Conservation (phyloP, 2,113 vertebrate species). For the Prochilodus magdalenae region DNA sequence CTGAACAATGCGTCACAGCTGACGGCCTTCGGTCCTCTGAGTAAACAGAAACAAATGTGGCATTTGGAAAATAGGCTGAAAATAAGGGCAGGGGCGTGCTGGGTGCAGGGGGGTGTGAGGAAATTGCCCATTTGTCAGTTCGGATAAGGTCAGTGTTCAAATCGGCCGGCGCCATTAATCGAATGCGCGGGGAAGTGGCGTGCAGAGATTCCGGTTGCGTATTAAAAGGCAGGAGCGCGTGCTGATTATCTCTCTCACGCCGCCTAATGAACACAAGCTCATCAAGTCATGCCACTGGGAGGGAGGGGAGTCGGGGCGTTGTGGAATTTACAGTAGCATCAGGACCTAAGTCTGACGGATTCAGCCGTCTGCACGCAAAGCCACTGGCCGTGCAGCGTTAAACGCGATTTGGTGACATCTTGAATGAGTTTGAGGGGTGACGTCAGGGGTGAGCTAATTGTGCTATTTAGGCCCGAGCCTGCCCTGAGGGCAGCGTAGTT, state of each 20-base stretch:
- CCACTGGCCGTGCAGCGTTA: background rate
- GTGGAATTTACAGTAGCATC: background rate
- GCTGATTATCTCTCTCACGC: background rate
- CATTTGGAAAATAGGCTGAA: constrained; percentile 47
- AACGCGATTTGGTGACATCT: constrained; percentile 8
- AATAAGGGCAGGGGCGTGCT: constrained; percentile 60
- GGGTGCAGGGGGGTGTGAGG: constrained; percentile 58
- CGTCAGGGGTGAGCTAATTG: constrained; percentile 34
- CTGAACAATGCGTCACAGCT: constrained; percentile 37
- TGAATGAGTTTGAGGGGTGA: constrained; percentile 22
- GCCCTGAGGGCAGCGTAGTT: constrained; percentile 22
- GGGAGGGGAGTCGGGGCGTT: too few species aligned
- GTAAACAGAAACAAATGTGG: constrained; percentile 39
- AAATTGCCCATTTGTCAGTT: constrained; percentile 74
- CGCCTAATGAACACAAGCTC: background rate
- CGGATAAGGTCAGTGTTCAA: constrained; percentile 72
- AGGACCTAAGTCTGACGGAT: background rate
- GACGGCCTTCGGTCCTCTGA: constrained; percentile 44
- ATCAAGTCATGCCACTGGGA: background rate
- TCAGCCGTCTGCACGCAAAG: background rate
- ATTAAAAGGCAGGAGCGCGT: background rate
- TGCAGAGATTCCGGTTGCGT: background rate
- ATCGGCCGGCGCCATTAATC: constrained; percentile 63
- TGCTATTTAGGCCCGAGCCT: constrained; percentile 33
- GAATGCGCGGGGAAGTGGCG: constrained; percentile 48